Evolutionary conservation across 2,888 invertebrate genomes (phyloP).

Genomic region (Desoria tigrina): DNA sequence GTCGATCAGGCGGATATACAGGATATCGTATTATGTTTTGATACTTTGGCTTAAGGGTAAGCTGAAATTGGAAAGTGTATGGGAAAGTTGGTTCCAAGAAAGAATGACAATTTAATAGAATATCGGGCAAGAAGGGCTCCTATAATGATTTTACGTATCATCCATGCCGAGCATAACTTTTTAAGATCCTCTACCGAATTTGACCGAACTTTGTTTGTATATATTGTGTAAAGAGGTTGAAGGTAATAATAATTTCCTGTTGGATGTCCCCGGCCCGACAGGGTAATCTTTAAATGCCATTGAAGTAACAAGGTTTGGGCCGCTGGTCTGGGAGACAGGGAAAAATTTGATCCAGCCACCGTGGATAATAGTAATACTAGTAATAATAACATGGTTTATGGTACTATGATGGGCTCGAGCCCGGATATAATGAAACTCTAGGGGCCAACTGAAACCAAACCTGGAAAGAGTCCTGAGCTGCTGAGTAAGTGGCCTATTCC

Average conservation of each 20-base stretch:
- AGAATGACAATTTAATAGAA: too few relatives aligned
- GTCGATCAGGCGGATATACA: too few relatives aligned
- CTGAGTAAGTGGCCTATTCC: background rate
- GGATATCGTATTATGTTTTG: too few relatives aligned
- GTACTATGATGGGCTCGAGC: background rate
- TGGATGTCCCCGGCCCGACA: background rate
- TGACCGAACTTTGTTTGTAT: too few relatives aligned
- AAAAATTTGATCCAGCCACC: slow-evolving; percentile 11
- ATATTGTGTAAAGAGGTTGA: slow-evolving; percentile 1
- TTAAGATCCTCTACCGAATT: too few relatives aligned
- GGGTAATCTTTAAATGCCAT: slow-evolving; percentile 11
- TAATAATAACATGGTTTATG: slow-evolving; percentile 3
- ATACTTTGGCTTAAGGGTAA: too few relatives aligned
- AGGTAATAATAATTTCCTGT: slow-evolving; percentile 12
- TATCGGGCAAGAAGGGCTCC: too few relatives aligned
- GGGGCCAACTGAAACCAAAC: background rate
- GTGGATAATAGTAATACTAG: background rate
- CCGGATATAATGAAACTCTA: too few relatives aligned
- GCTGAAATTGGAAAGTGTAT: too few relatives aligned
- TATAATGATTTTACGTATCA: too few relatives aligned
- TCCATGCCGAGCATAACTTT: too few relatives aligned
- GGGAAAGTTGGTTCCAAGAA: too few relatives aligned
- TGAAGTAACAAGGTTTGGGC: slow-evolving; percentile 9
- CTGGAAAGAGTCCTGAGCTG: background rate
- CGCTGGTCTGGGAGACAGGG: background rate